A percentile compares a stretch with the other conserved stretches of the same genome.
Conservation (phyloP, 1,140 invertebrate species). For the Ganaspis sp. region DNA sequence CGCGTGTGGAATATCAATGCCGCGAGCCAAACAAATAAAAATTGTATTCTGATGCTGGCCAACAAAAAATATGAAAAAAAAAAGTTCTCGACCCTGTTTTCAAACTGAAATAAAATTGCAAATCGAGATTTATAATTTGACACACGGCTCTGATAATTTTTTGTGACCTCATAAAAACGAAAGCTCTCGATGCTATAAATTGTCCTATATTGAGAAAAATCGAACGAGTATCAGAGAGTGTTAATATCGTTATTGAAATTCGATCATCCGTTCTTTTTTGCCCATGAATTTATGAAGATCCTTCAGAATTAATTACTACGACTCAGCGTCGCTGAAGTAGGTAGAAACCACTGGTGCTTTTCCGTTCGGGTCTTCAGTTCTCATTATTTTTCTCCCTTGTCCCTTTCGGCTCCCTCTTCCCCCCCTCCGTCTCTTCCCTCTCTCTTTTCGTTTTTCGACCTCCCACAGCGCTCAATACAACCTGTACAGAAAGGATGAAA, state of each 20-base stretch:
- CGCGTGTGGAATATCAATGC: slow-evolving; percentile 72
- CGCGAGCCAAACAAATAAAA: slow-evolving; percentile 42
- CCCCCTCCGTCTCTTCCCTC: neutral
- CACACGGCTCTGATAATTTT: too few relatives aligned
- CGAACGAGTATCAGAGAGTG: slow-evolving; percentile 7
- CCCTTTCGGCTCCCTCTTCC: neutral
- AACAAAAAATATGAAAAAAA: neutral
- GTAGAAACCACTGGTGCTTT: slow-evolving; percentile 19
- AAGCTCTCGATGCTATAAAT: neutral
- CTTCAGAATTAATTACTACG: slow-evolving; percentile 23
- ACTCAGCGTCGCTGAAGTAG: slow-evolving; percentile 18
- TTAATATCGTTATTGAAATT: slow-evolving; percentile 26
- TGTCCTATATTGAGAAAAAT: slow-evolving; percentile 17
- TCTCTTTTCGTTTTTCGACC: neutral
- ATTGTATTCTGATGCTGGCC: slow-evolving; percentile 23
- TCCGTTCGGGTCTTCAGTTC: slow-evolving; percentile 19
- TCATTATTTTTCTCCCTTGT: slow-evolving; percentile 20
- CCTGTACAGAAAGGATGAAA: neutral
- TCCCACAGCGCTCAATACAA: neutral
- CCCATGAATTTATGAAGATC: slow-evolving; percentile 25
- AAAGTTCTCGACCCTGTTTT: neutral
- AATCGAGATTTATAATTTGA: too few relatives aligned
- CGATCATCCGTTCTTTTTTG: slow-evolving; percentile 25
- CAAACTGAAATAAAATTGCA: too few relatives aligned
- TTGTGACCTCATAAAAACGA: too few relatives aligned